Evolutionary conservation across 2,888 invertebrate genomes (phyloP), one percentile per base, ranked within the genome.

Genomic region (Hydropsyche betteni): DNA sequence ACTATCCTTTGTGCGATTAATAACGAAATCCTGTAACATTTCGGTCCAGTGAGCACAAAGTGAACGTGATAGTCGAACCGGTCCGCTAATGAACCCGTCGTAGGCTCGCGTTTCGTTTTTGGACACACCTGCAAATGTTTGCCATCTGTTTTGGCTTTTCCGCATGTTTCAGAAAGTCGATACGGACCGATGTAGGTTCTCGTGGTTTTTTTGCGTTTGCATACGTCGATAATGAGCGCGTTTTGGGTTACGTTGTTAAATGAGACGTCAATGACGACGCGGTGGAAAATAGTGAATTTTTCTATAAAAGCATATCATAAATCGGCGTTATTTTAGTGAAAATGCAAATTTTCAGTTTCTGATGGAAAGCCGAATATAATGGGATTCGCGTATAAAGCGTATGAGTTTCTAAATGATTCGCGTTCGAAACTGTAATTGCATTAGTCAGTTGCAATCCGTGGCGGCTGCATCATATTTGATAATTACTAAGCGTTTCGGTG

Each of bases 1-100:
- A 33, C 52, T 61, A n/a, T 53, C 72, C 72, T 72, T 72, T 72
- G 72, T 72, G 72, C 58, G 72, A 72, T 72, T 72, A 72, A 58
- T 72, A 72, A 72, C 44, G 52, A 72, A 72, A 72, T 72, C 58
- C 72, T 34, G 58, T 58, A 58, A 72, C 58, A 38, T 58, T 72
- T 72, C 72, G 72, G 58, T 72, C 58, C 72, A 50, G 58, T 52
- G 36, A 38, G 58, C 44, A 55, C 70, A 52, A 53, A 64, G 36
- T 36, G 70, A 70, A 70, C 53, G 53, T 70, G 70, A 70, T 70
- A 70, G 70, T 53, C 70, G 51, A 44, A n/a, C 34, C 51, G 52
- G 24, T 44, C 38, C 24, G 58, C 72, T 72, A 72, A 72, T 72
- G 72, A 72, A 72, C 58, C 38, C 36, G 10, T 3, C 69, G 6